Evolutionary conservation across 2,113 vertebrate species (phyloP).

Genomic region (Eupsittula cactorum): DNA sequence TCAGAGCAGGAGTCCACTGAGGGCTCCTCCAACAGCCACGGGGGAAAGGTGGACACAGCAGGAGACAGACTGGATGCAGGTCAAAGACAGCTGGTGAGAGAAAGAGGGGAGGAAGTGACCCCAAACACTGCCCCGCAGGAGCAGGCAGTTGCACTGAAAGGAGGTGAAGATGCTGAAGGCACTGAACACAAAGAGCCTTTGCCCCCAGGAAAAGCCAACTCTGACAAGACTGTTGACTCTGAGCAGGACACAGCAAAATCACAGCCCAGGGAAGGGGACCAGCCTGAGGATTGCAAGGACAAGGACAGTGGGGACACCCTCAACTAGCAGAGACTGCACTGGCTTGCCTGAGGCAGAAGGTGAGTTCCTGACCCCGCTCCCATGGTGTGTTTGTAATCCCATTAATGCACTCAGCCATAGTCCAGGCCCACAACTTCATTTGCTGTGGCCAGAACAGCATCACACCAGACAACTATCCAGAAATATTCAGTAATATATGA

Average conservation of each 20-base stretch:
- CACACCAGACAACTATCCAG: background rate
- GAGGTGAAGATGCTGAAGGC: constrained; percentile 1
- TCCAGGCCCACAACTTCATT: background rate
- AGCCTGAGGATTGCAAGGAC: constrained; percentile 17
- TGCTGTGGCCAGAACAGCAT: background rate
- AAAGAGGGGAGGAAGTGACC: background rate
- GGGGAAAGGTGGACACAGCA: background rate
- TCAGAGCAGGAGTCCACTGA: background rate
- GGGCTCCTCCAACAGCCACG: background rate
- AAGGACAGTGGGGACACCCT: background rate
- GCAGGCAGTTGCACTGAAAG: background rate
- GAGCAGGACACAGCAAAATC: background rate
- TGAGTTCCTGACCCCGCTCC: background rate
- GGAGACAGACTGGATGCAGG: constrained; percentile 26
- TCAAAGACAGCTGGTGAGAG: background rate
- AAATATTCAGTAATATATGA: background rate
- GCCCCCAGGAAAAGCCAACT: background rate
- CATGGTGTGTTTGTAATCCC: background rate
- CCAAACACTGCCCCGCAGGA: background rate
- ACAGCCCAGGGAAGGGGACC: background rate
- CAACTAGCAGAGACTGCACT: constrained; percentile 17
- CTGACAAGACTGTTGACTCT: background rate
- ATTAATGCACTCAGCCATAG: background rate
- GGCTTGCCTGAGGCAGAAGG: constrained; percentile 5
- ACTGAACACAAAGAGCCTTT: background rate